These are phyloP conservation scores for Drosophila rellima DNA, from an alignment of 2,888 invertebrate species.

Conservation along the genomic window DNA sequence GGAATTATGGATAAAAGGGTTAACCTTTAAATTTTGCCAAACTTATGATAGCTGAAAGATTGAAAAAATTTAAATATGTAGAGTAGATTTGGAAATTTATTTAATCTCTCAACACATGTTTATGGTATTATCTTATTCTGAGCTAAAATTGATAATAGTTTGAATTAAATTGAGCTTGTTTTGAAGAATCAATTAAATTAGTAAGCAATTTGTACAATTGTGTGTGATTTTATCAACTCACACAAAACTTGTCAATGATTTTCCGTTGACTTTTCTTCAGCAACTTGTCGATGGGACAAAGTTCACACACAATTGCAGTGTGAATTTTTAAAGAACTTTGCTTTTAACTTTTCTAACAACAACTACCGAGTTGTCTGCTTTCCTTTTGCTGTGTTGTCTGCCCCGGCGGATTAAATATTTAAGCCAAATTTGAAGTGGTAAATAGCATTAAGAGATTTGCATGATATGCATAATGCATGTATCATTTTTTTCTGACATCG, in stretches of 20 bases:
- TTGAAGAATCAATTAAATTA: slow-evolving; percentile 12
- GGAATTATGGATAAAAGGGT: neutral
- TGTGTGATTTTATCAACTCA: neutral
- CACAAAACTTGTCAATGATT: slow-evolving; percentile 5
- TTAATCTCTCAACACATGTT: no score
- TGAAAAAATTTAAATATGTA: no score
- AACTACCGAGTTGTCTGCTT: neutral
- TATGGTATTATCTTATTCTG: neutral
- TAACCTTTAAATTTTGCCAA: neutral
- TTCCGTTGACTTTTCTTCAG: slow-evolving; percentile 2
- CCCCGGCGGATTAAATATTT: slow-evolving; percentile 53
- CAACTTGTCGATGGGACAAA: slow-evolving; percentile 10
- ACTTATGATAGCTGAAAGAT: neutral
- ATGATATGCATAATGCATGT: slow-evolving; percentile 70
- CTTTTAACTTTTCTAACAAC: slow-evolving; percentile 8
- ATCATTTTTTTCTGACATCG: neutral
- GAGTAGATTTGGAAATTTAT: no score
- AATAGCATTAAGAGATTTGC: slow-evolving; percentile 73
- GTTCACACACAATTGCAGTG: slow-evolving; percentile 31
- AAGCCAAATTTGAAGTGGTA: slow-evolving; percentile 65
- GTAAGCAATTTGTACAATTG: neutral
- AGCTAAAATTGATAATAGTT: neutral
- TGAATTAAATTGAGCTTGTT: slow-evolving; percentile 4
- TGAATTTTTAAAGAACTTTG: slow-evolving; percentile 23
- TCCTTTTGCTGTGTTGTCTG: neutral